Conservation (phyloP, 2,113 vertebrate species). For the Hoplias malabaricus region DNA sequence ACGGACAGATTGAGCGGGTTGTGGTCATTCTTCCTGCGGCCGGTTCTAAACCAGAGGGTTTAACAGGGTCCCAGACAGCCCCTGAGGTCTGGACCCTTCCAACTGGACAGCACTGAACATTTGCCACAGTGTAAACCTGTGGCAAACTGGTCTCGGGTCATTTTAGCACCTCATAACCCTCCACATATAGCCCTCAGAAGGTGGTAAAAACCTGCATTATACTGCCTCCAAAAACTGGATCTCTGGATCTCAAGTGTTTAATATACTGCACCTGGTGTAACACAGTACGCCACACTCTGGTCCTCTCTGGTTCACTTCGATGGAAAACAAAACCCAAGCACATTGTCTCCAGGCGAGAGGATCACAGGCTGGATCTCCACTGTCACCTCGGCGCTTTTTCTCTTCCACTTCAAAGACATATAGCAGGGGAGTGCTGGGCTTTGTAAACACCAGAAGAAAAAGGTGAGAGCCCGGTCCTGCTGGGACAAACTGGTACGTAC, state of each 20-base stretch:
- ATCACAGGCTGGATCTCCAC: neutral
- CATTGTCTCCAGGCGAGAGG: neutral
- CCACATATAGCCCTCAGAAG: neutral
- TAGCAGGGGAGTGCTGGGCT: neutral
- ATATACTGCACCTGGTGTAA: neutral
- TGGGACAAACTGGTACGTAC: neutral
- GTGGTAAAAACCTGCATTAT: conserved; percentile 1
- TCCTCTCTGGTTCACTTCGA: neutral
- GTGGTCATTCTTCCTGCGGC: too few species aligned
- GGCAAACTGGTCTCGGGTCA: neutral
- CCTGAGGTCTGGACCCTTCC: too few species aligned
- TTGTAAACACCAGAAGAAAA: neutral
- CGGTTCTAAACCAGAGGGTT: too few species aligned
- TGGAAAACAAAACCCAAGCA: neutral
- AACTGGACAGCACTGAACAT: too few species aligned
- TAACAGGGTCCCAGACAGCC: too few species aligned
- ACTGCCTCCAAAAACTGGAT: neutral
- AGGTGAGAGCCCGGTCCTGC: neutral
- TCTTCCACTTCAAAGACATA: neutral
- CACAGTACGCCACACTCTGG: neutral
- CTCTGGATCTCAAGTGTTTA: neutral
- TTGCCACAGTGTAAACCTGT: too few species aligned
- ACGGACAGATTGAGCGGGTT: too few species aligned
- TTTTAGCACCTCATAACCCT: conserved; percentile 12
- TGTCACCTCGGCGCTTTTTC: neutral